phyloP scores from a whole-genome alignment of 2,113 vertebrate species.

The Caloenas nicobarica region DNA sequence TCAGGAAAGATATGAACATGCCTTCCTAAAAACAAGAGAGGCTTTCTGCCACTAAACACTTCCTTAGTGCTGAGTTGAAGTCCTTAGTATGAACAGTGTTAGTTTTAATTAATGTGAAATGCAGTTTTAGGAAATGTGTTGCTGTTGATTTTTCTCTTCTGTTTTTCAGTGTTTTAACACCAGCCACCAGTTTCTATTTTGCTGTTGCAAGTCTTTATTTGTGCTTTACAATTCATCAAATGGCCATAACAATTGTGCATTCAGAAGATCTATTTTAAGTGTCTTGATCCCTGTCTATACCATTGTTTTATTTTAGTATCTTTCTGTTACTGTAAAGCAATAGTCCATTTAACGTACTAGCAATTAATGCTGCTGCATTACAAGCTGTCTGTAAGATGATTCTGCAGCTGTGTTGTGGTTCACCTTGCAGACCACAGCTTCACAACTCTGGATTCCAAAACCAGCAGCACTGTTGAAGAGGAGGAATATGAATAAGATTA shows the following conservation, averaged over 20 bases:
- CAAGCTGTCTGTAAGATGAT: neutral
- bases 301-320: neutral
- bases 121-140: neutral
- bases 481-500: neutral
- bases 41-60: neutral
- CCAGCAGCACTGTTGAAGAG: neutral
- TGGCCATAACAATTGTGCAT: neutral
- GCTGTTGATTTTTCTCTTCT: neutral
- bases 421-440: neutral
- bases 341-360: neutral
- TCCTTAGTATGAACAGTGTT: neutral
- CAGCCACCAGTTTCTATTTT: neutral
- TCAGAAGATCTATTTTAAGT: neutral
- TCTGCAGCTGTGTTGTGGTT: neutral
- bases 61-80: neutral
- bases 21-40: neutral
- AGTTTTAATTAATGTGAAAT: neutral
- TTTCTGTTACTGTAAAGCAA: neutral
- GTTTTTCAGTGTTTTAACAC: neutral
- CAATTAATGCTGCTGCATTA: neutral
- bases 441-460: neutral
- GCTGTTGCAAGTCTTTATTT: neutral
- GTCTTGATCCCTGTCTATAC: neutral
- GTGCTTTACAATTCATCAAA: neutral
- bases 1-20: neutral